Percentiles rank a stretch among this genome's conserved stretches.
Evolutionary conservation across 2,888 invertebrate species (phyloP).

Genomic region (Cheilosia soror): DNA sequence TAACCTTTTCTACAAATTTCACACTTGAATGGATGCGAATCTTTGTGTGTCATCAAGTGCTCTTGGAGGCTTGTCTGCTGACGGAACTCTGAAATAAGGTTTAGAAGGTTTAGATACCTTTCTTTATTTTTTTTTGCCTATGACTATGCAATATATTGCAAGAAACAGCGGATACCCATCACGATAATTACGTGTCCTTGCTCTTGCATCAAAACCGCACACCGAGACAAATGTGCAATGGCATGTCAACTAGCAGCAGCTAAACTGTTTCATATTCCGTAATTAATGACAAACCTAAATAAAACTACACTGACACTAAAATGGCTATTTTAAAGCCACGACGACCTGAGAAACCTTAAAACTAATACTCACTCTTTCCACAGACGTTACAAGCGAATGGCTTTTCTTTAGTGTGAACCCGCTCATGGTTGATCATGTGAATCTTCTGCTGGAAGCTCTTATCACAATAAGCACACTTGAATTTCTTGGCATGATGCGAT

Average conservation of each 20-base stretch:
- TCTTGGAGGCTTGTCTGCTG: constrained; percentile 77
- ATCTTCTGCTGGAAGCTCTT: constrained; percentile 78
- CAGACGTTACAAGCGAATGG: constrained; percentile 77
- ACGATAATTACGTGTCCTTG: too few species aligned
- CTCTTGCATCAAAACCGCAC: too few species aligned
- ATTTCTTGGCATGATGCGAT: constrained; percentile 77
- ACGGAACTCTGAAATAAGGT: constrained; percentile 75
- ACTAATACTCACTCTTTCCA: constrained; percentile 72
- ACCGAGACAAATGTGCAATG: too few species aligned
- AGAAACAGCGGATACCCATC: too few species aligned
- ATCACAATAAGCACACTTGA: constrained; percentile 77
- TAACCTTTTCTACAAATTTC: constrained; percentile 77
- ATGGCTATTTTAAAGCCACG: neutral
- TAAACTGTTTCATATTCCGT: too few species aligned
- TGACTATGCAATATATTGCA: too few species aligned
- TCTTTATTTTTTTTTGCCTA: too few species aligned
- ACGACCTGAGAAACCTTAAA: neutral
- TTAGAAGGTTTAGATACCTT: too few species aligned
- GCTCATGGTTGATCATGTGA: constrained; percentile 77
- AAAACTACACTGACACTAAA: too few species aligned
- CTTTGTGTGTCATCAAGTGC: constrained; percentile 76
- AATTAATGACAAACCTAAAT: too few species aligned
- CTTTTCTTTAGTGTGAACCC: constrained; percentile 77
- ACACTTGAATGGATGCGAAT: constrained; percentile 77
- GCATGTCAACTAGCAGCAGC: too few species aligned